Base-by-base conservation (phyloP, 2,888 invertebrate species). In the Argyresthia albistria region DNA sequence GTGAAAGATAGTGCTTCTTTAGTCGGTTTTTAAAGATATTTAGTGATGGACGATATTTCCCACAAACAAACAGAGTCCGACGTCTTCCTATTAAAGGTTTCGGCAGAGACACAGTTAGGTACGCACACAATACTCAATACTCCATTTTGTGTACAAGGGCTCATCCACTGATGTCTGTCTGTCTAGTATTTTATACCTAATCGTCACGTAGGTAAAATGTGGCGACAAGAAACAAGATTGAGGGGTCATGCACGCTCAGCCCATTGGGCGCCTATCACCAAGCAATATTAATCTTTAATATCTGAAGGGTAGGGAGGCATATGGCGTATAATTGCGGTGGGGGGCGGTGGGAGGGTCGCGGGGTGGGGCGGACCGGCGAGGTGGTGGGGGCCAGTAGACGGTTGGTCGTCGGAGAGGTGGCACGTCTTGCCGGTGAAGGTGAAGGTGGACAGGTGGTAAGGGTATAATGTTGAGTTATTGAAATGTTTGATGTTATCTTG, bases 321-420 rank as follows among this genome's bases (percentile, higher is more conserved):
- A 76, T 76, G 67, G 67, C 66, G 67, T 65, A 61, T 66, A 68
- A 68, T 58, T 66, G 67, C 66, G 63, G 70, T 70, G 79, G 77
- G 80, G 72, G 84, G 84, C 82, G 83, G 72, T 82, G 81, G 84
- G 86, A 76, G 84, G 81, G 71, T 61, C 77, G 66, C 69, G 67
- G 81, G 83, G 86, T 76, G 83, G 84, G 72, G 82, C 80, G 70
- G 79, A 77, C 75, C 67, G 76, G 77, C 80, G 82, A 75, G 64
- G 80, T 68, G 80, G 83, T 10, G 46, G 84, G 83, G 57, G 79
- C 64, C 80, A 84, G 76, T 78, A 75, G 75, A 72, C 75, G 65
- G 67, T 70, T 59, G 64, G 67, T 70, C 69, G 75, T 61, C 70
- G 69, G 58, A 61, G 64, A 59, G 60, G 60, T 35, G 59, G 61